Percentiles rank a stretch among this genome's conserved stretches.
Evolutionary conservation across 2,888 invertebrate genomes (phyloP).

Genomic region (Hydriomena furcata): DNA sequence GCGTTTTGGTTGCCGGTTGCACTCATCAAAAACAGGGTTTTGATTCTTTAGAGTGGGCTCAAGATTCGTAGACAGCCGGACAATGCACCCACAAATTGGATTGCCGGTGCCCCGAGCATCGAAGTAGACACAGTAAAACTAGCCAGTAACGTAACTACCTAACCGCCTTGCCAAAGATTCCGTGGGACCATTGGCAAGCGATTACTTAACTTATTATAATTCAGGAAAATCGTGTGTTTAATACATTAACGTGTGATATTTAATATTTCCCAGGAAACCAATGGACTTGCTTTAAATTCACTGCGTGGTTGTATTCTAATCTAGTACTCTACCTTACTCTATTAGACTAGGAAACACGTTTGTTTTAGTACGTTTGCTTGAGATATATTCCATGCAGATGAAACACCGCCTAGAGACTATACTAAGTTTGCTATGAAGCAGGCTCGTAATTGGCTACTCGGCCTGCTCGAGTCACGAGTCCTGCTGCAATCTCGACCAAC

Average conservation of each 20-base stretch:
- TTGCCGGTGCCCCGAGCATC: constrained; percentile 60
- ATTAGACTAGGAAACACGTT: no score
- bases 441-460: constrained; percentile 64
- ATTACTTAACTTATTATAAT: no score
- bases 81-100: constrained; percentile 77
- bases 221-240: no score
- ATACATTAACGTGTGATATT: no score
- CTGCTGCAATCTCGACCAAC: constrained; percentile 33
- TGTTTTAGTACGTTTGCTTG: neutral
- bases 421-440: constrained; percentile 40
- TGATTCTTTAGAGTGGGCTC: constrained; percentile 31
- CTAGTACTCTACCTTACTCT: no score
- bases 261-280: no score
- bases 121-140: constrained; percentile 18
- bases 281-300: no score
- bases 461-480: constrained; percentile 51
- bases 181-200: neutral
- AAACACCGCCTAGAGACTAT: constrained; percentile 16
- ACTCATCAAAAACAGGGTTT: constrained; percentile 8
- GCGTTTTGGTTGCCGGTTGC: neutral
- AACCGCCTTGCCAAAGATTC: neutral
- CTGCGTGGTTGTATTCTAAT: no score
- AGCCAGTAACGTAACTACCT: constrained; percentile 8
- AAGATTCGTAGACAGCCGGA: constrained; percentile 55
- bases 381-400: constrained; percentile 4